Evolutionary conservation across 2,797 vertebrate species (phyloP).

Genomic region (Rhinogobio ventralis): DNA sequence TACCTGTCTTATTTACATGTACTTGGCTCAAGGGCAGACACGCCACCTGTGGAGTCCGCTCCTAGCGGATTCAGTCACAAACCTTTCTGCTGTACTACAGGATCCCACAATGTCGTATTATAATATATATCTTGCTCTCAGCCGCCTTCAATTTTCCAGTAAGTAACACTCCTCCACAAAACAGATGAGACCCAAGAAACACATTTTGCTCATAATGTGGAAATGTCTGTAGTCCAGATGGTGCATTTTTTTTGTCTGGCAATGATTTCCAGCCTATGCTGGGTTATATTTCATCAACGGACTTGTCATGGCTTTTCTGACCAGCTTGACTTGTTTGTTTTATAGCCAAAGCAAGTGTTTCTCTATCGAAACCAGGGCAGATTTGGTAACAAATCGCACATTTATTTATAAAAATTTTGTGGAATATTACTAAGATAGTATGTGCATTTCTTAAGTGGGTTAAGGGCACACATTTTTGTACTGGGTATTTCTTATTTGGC

Average conservation of each 20-base stretch:
- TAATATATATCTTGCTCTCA: slow-evolving; percentile 30
- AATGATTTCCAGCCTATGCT: neutral
- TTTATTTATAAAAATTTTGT: neutral
- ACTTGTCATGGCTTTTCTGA: slow-evolving; percentile 6
- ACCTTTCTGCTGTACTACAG: neutral
- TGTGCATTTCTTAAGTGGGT: neutral
- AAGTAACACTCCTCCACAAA: slow-evolving; percentile 20
- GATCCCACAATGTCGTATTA: slow-evolving; percentile 2
- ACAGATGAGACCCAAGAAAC: slow-evolving; percentile 39
- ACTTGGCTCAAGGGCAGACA: slow-evolving; percentile 43
- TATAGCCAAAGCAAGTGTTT: neutral
- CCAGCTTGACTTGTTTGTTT: slow-evolving; percentile 13
- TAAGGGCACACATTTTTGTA: neutral
- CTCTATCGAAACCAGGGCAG: neutral
- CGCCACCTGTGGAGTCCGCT: slow-evolving; percentile 22
- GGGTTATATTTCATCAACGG: slow-evolving; percentile 3
- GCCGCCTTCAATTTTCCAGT: slow-evolving; percentile 13
- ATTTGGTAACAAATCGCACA: slow-evolving; percentile 4
- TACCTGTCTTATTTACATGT: slow-evolving; percentile 49
- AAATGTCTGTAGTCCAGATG: slow-evolving; percentile 35
- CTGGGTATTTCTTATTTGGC: slow-evolving; percentile 25
- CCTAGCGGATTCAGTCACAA: neutral
- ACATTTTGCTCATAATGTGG: slow-evolving; percentile 14
- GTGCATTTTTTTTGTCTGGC: neutral
- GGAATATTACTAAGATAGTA: neutral